phyloP scores from a whole-genome alignment of 1,140 invertebrate species.

The Drosophila cardini region DNA sequence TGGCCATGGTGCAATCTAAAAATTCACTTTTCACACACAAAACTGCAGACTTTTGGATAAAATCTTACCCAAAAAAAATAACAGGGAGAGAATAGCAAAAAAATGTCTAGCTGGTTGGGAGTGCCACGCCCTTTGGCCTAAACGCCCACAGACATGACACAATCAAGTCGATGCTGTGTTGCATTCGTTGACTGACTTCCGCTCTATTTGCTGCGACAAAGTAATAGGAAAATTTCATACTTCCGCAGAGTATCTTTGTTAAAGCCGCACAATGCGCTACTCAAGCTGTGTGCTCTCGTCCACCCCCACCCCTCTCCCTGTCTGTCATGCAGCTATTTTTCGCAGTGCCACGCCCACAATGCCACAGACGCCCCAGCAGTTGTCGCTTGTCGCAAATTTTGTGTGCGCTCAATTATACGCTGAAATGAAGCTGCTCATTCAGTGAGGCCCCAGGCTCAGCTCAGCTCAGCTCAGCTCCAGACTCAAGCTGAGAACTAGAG shows the following conservation, averaged over 20 bases:
- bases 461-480: slow-evolving; percentile 4
- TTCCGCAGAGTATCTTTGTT: slow-evolving; percentile 72
- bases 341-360: slow-evolving; percentile 49
- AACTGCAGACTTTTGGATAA: slow-evolving; percentile 13
- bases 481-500: not conserved
- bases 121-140: slow-evolving; percentile 1
- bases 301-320: too few relatives aligned
- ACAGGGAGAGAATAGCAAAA: slow-evolving; percentile 6
- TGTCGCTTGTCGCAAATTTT: slow-evolving; percentile 74
- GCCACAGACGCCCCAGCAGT: slow-evolving; percentile 54
- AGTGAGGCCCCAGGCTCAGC: slow-evolving; percentile 56
- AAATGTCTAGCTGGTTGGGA: slow-evolving; percentile 5
- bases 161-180: slow-evolving; percentile 67
- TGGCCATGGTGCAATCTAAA: not conserved
- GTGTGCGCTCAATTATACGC: slow-evolving; percentile 78
- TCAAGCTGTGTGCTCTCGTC: slow-evolving; percentile 19
- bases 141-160: slow-evolving; percentile 54
- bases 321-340: not conserved
- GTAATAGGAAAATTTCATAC: slow-evolving; percentile 81
- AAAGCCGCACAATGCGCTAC: slow-evolving; percentile 34
- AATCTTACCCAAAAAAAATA: not conserved
- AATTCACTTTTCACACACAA: slow-evolving; percentile 4
- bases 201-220: slow-evolving; percentile 80
- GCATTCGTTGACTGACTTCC: slow-evolving; percentile 79
- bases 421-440: slow-evolving; percentile 79